Conservation (phyloP, 2,888 invertebrate genomes). For the Anarsia innoxiella region DNA sequence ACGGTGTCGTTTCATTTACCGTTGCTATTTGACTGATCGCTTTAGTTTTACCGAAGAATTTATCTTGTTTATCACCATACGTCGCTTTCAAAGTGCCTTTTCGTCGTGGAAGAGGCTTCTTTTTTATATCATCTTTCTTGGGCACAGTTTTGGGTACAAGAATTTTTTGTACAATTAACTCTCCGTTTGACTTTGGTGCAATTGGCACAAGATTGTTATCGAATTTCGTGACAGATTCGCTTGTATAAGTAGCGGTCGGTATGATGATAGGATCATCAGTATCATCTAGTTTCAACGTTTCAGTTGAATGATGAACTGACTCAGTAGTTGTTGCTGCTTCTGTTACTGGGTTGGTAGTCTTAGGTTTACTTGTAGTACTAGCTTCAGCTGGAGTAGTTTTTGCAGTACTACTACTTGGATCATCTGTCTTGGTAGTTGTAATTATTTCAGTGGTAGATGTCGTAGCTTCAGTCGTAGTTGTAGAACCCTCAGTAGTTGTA, state of each 20-base stretch:
- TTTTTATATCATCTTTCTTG: constrained; percentile 51
- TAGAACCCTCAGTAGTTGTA: constrained; percentile 12
- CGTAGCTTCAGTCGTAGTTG: constrained; percentile 6
- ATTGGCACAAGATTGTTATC: constrained; percentile 47
- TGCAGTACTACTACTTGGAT: constrained; percentile 5
- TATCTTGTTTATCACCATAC: constrained; percentile 66
- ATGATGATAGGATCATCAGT: constrained; percentile 47
- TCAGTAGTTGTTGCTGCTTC: constrained; percentile 5
- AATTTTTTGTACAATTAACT: constrained; percentile 51
- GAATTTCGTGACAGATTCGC: constrained; percentile 31
- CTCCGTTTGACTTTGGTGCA: constrained; percentile 38
- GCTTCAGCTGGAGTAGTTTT: constrained; percentile 2
- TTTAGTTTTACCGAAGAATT: constrained; percentile 40
- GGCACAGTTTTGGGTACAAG: constrained; percentile 28
- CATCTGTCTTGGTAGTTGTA: background rate
- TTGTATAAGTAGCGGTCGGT: constrained; percentile 38
- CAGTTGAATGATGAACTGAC: constrained; percentile 11
- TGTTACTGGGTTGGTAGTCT: constrained; percentile 11
- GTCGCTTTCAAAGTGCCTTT: constrained; percentile 69
- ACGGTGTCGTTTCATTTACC: too few relatives aligned
- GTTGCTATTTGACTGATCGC: too few relatives aligned
- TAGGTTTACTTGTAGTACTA: background rate
- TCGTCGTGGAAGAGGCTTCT: constrained; percentile 54
- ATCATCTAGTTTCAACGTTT: constrained; percentile 7
- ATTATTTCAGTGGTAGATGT: background rate